phyloP scores from a whole-genome alignment of 2,888 invertebrate genomes.

The Crematogaster levior region DNA sequence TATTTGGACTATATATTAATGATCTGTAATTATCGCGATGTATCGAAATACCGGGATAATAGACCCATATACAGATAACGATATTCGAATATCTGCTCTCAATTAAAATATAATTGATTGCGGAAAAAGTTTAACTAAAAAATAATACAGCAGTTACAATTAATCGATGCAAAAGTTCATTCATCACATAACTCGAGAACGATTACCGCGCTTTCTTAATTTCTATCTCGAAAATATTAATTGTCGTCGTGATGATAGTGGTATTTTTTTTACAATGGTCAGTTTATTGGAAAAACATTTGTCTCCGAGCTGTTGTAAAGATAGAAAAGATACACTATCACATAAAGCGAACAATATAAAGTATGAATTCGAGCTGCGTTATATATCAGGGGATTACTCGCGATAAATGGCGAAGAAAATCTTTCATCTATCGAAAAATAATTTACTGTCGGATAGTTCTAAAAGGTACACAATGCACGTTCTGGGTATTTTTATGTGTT shows the following conservation, averaged over 20 bases:
- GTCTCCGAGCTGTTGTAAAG: conserved; percentile 37
- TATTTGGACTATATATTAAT: not conserved
- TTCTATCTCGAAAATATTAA: not conserved
- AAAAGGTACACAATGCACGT: not conserved
- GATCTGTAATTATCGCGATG: conserved; percentile 14
- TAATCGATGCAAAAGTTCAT: not conserved
- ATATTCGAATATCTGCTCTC: not conserved
- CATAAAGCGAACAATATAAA: conserved; percentile 12
- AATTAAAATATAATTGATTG: conserved; percentile 24
- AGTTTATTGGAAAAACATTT: conserved; percentile 48
- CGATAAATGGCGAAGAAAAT: conserved; percentile 38
- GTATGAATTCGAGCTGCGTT: conserved; percentile 16
- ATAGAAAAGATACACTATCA: conserved; percentile 41
- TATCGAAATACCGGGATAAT: conserved; percentile 30
- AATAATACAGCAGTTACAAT: not conserved
- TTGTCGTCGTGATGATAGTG: not conserved
- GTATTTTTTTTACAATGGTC: not conserved
- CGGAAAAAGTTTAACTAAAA: not conserved
- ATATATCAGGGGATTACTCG: conserved; percentile 35
- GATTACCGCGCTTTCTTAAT: not conserved
- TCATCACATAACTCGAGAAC: not conserved
- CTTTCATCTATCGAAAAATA: conserved; percentile 37
- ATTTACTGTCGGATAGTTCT: not conserved
- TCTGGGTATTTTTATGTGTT: not conserved
- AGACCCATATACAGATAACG: not conserved